Evolutionary conservation across 2,888 invertebrate species (phyloP).

Genomic region (Desoria tigrina): DNA sequence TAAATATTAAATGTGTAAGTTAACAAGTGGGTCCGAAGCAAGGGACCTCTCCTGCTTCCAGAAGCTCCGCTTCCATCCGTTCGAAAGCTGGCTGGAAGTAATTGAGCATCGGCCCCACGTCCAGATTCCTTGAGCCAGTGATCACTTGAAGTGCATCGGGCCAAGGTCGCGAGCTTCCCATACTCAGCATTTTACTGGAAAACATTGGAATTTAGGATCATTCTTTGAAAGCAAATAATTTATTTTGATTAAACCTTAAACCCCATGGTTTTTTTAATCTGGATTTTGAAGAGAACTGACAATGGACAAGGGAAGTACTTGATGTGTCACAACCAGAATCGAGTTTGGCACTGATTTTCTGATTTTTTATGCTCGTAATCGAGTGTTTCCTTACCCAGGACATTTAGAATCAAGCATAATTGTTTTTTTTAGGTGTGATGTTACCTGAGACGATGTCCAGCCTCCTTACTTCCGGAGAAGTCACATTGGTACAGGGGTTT

Average conservation of each 20-base stretch:
- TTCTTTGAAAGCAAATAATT: neutral
- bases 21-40: slow-evolving; percentile 25
- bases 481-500: slow-evolving; percentile 59
- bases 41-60: slow-evolving; percentile 27
- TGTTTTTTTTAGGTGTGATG: too few relatives aligned
- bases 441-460: slow-evolving; percentile 58
- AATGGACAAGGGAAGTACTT: too few relatives aligned
- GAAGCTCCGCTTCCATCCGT: slow-evolving; percentile 38
- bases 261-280: too few relatives aligned
- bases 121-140: slow-evolving; percentile 63
- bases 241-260: neutral
- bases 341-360: too few relatives aligned
- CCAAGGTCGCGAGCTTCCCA: slow-evolving; percentile 81
- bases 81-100: slow-evolving; percentile 56
- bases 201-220: neutral
- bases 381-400: too few relatives aligned
- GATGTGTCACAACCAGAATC: too few relatives aligned
- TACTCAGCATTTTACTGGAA: slow-evolving; percentile 74
- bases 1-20: too few relatives aligned
- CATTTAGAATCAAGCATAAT: too few relatives aligned
- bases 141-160: slow-evolving; percentile 77
- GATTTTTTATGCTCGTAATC: too few relatives aligned
- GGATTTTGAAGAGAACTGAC: too few relatives aligned
- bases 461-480: slow-evolving; percentile 58
- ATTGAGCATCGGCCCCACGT: slow-evolving; percentile 55